A percentile compares a stretch with the other conserved stretches of the same genome.
Conservation (phyloP, 2,113 vertebrate genomes). For the Ameiurus melas region DNA sequence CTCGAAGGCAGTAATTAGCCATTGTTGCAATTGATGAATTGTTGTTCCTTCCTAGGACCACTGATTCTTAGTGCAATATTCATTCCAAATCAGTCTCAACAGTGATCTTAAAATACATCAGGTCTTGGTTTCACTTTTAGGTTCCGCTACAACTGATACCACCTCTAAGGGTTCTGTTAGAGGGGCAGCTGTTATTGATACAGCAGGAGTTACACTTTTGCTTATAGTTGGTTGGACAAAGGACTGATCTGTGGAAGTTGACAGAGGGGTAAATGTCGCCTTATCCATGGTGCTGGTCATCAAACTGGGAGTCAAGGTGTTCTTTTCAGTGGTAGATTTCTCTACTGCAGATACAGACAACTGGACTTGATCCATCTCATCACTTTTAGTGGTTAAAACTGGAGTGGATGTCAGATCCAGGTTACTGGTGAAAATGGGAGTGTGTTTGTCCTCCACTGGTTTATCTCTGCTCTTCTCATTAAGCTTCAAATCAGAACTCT, state of each 20-base stretch:
- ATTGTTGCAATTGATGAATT: neutral
- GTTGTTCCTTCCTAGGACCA: neutral
- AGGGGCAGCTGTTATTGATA: neutral
- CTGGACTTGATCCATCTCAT: constrained; percentile 28
- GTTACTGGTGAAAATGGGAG: constrained; percentile 14
- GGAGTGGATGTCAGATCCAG: constrained; percentile 29
- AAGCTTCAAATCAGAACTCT: neutral
- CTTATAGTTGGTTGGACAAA: neutral
- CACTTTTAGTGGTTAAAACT: constrained; percentile 16
- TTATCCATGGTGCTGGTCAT: constrained; percentile 31
- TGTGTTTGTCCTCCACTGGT: constrained; percentile 15
- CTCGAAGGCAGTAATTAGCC: too few species aligned
- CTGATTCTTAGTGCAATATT: neutral
- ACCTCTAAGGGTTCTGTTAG: neutral
- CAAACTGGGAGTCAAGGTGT: neutral
- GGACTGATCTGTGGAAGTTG: constrained; percentile 62
- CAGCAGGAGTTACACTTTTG: neutral
- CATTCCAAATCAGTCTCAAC: neutral
- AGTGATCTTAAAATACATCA: neutral
- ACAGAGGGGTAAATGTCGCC: constrained; percentile 41
- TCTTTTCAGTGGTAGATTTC: constrained; percentile 14
- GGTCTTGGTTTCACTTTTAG: constrained; percentile 10
- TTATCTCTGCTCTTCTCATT: constrained; percentile 17
- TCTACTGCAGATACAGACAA: constrained; percentile 16
- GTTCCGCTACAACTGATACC: neutral